Conservation (phyloP, 2,888 invertebrate species). For the Byasa hedistus region DNA sequence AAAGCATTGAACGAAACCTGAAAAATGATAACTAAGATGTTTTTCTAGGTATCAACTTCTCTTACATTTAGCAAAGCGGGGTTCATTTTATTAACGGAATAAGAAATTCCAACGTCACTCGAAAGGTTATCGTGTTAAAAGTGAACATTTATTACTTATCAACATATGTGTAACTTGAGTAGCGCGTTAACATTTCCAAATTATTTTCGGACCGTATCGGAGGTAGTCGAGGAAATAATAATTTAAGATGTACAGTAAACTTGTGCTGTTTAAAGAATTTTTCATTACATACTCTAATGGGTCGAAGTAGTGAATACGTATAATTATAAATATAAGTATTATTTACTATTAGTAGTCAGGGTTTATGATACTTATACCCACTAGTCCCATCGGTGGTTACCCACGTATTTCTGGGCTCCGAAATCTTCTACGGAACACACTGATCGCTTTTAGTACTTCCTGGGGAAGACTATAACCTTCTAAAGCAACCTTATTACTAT, state of each 20-base stretch:
- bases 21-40: no score
- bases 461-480: no score
- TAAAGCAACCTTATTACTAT: no score
- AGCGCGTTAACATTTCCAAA: not conserved
- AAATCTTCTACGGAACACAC: no score
- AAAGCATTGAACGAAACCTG: no score
- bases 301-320: no score
- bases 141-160: conserved; percentile 1
- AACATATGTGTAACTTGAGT: not conserved
- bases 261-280: not conserved
- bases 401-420: no score
- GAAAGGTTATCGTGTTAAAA: not conserved
- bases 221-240: not conserved
- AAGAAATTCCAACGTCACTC: not conserved
- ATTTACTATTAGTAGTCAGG: no score
- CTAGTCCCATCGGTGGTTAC: no score
- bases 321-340: no score
- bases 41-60: not conserved
- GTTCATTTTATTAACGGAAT: conserved; percentile 8
- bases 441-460: no score
- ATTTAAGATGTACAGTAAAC: not conserved
- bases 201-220: not conserved
- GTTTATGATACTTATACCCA: no score
- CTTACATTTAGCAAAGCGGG: not conserved
- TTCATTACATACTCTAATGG: not conserved